phyloP scores from a whole-genome alignment of 2,888 invertebrate species.

The Holacanthella duospinosa region DNA sequence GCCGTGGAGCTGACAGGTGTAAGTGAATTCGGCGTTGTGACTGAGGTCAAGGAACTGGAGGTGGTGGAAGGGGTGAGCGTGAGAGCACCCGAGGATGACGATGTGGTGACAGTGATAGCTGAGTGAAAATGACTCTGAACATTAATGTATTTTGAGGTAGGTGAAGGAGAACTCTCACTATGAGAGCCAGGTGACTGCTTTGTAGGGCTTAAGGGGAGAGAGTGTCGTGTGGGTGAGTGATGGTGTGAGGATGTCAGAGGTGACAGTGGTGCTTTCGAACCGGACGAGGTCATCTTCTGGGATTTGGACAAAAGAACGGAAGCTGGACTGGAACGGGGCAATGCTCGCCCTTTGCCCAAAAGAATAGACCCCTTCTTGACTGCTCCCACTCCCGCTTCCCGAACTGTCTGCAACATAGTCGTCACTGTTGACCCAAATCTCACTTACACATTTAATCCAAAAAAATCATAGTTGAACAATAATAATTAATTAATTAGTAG shows the following conservation, averaged over 20 bases:
- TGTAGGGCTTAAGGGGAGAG: constrained; percentile 38
- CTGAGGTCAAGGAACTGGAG: constrained; percentile 33
- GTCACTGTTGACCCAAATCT: constrained; percentile 35
- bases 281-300: constrained; percentile 30
- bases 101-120: constrained; percentile 12
- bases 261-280: not conserved
- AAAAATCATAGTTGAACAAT: no score
- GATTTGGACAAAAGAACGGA: constrained; percentile 36
- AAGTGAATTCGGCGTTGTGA: constrained; percentile 35
- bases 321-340: constrained; percentile 36
- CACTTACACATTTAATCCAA: constrained; percentile 5
- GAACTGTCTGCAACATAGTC: constrained; percentile 52
- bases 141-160: constrained; percentile 13
- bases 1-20: constrained; percentile 33
- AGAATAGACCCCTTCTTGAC: constrained; percentile 37
- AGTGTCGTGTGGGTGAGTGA: constrained; percentile 16
- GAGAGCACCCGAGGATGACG: constrained; percentile 22
- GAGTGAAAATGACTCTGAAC: constrained; percentile 7
- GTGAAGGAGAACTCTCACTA: constrained; percentile 39
- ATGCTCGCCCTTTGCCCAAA: constrained; percentile 36
- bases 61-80: constrained; percentile 37
- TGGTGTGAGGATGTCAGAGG: constrained; percentile 19
- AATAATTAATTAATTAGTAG: not conserved
- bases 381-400: constrained; percentile 43
- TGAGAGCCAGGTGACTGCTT: constrained; percentile 40